phyloP scores from a whole-genome alignment of 2,797 vertebrate genomes.

The Sebastes glaucus region DNA sequence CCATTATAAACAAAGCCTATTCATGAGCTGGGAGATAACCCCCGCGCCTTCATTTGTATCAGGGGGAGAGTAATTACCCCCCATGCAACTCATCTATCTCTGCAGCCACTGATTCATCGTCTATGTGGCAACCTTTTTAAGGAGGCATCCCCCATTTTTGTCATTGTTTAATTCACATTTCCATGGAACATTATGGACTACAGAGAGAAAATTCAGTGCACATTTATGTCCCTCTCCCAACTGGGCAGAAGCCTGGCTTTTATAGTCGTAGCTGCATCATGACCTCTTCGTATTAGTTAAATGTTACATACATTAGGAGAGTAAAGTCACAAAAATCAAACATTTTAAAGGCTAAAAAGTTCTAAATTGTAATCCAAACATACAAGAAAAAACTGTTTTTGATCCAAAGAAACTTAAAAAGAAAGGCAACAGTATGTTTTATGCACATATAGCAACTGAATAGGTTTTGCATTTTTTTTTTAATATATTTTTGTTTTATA shows the following conservation, averaged over 20 bases:
- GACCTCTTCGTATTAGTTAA: not conserved
- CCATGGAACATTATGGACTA: constrained; percentile 12
- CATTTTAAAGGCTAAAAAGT: not conserved
- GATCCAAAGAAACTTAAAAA: not conserved
- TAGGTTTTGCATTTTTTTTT: not conserved
- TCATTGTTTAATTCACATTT: constrained; percentile 34
- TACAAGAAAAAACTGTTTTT: not conserved
- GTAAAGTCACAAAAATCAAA: not conserved
- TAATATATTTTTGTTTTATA: not conserved
- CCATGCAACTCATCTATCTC: constrained; percentile 68
- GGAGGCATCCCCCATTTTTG: constrained; percentile 25
- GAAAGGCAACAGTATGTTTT: not conserved
- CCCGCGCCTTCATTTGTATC: constrained; percentile 64
- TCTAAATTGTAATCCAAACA: not conserved
- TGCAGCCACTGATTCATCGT: constrained; percentile 63
- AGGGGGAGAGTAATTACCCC: constrained; percentile 67
- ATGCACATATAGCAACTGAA: not conserved
- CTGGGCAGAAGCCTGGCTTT: not conserved
- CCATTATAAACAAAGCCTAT: constrained; percentile 71
- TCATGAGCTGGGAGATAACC: constrained; percentile 65
- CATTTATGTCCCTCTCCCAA: not conserved
- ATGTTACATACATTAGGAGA: not conserved
- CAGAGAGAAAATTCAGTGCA: not conserved
- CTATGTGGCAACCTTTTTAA: constrained; percentile 55
- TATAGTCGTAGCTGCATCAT: not conserved